Base-by-base conservation (phyloP, 1,140 invertebrate genomes). In the Drosophila bocki region DNA sequence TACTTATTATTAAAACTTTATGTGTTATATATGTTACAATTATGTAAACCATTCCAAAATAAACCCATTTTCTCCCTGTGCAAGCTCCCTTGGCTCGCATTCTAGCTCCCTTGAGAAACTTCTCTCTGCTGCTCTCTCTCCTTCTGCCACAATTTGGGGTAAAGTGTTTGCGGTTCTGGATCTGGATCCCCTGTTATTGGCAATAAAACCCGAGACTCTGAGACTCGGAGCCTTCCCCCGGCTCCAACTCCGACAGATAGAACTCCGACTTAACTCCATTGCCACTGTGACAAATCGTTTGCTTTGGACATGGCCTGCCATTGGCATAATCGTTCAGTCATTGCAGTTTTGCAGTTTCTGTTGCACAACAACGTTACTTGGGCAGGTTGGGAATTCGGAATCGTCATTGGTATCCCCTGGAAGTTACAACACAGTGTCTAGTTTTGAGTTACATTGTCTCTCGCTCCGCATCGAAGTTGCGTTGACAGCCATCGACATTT, bases 301-400 rank as follows among this genome's bases (percentile, higher is more conserved):
- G 83, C 78, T 77, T 87, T 87, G 83, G 84, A 87, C 83, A 63
- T 83, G 68, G 64, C 58, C 68, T 85, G 81, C 78, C 77, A 81
- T 90, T 81, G 77, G 85, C 84, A 90, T 90, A 88, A 88, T 88
- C 85, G 85, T 80, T 78, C 84, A 90, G 80, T 90, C 85, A 84
- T 84, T 84, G 81, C 81, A 69, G 71, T 67, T 90, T 81, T 84
- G 81, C 81, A 65, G 71, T 67, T 84, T 82, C 64, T 79, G 78
- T 78, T 82, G 79, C 82, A 81, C 70, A 65, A 68, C 59, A 58
- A 33, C 29, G 45, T 9, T 50, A 9, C 29, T 50, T 50, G 48
- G 51, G 4, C 45, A n/a, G 22, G 19, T 7, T 8, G 33, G 33
- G 33, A 37, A 22, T n/a, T 56, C 8, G 19, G 19, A 11, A 56